Base-by-base conservation (phyloP, 2,797 vertebrate species). In the Ibycter americanus region DNA sequence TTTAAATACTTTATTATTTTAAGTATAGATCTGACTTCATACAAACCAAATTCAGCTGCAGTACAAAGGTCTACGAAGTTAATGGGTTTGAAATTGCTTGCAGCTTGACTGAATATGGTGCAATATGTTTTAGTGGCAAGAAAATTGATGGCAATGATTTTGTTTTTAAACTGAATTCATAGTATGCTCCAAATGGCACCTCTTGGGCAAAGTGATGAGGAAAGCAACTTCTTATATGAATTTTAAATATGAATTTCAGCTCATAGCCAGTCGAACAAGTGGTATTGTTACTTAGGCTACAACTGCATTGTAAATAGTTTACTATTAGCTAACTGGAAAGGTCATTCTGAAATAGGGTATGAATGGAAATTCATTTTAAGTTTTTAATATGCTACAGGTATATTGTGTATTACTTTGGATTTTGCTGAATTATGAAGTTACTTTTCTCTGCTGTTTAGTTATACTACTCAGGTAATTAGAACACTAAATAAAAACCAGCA, bases 1-100 rank as follows among this genome's bases (percentile, higher is more conserved):
- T 36, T 63, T 11, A 84, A 89, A 83, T 55, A 89, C 20, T 66
- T 81, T 8, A 54, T 51, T 73, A 74, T 81, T 92, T 90, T 87
- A 93, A 78, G 22, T 22, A 56, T 16, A 70, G 51, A 47, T 8
- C 59, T 26, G 31, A 32, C 17, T 77, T 87, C n/a, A 68, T 59
- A 47, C n/a, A 90, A 79, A n/a, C 6, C 27, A 84, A 89, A 93
- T 87, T 85, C 88, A 87, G 47, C 55, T 63, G 40, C 9, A 9
- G 29, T 63, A 78, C 17, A 65, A 77, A 52, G 59, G 71, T 87
- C 92, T 63, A 26, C 8, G 5, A 70, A 94, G 74, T 85, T 94
- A 93, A 97, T 63, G 42, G 34, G 26, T 63, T 73, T 90, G 55
- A 92, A 95, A 95, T 42, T 74, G 59, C 86, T 92, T 92, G 78